phyloP scores from a whole-genome alignment of 2,888 invertebrate species.

The Mythimna impura region DNA sequence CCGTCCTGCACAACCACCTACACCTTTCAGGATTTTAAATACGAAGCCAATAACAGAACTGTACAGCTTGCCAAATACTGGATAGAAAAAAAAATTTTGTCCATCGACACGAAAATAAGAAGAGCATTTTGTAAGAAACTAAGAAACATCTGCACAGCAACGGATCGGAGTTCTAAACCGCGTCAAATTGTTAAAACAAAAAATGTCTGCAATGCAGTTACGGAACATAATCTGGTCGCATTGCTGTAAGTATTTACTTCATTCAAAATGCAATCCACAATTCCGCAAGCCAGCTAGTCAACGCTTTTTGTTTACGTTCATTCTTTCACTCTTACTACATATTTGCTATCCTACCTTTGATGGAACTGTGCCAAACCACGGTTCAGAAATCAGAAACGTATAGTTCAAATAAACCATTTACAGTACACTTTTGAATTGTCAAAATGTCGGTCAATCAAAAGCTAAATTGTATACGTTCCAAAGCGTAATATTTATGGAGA shows the following conservation, averaged over 20 bases:
- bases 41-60: too few relatives aligned
- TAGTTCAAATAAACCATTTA: too few relatives aligned
- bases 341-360: not conserved
- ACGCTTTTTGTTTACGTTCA: not conserved
- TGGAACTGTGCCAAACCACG: not conserved
- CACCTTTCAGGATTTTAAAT: too few relatives aligned
- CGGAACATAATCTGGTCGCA: conserved; percentile 13
- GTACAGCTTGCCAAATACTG: too few relatives aligned
- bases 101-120: too few relatives aligned
- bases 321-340: not conserved
- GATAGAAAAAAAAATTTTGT: too few relatives aligned
- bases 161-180: not conserved
- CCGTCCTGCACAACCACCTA: too few relatives aligned
- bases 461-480: too few relatives aligned
- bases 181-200: not conserved
- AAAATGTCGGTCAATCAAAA: too few relatives aligned
- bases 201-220: conserved; percentile 21
- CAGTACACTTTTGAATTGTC: too few relatives aligned
- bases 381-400: not conserved
- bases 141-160: conserved; percentile 1
- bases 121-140: too few relatives aligned
- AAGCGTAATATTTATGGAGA: too few relatives aligned
- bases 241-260: conserved; percentile 21
- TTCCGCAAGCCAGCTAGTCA: not conserved
- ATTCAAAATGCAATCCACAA: conserved; percentile 11